Conservation (phyloP, 2,888 invertebrate species). For the Nephrotoma appendiculata region DNA sequence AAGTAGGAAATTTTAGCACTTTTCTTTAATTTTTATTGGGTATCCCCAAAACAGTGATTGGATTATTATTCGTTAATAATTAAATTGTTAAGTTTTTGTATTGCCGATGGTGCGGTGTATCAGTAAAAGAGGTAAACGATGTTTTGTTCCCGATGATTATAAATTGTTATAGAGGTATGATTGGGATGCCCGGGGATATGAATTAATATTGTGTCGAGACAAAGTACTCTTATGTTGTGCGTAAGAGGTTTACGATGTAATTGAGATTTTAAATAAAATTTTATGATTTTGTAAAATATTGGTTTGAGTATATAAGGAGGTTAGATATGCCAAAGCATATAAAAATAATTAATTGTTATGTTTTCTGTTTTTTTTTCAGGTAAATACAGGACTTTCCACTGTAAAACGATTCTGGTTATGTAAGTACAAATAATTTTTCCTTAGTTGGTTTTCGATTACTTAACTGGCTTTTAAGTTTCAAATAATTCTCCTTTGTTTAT, state of each 20-base stretch:
- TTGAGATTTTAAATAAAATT: not conserved
- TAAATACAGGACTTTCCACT: not conserved
- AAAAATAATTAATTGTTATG: not conserved
- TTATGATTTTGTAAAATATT: not conserved
- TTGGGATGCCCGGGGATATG: not conserved
- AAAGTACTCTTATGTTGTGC: not conserved
- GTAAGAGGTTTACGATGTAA: not conserved
- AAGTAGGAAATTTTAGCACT: not conserved
- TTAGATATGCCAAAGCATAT: too few relatives aligned
- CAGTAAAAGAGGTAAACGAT: not conserved
- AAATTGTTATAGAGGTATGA: too few relatives aligned
- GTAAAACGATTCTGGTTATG: too few relatives aligned
- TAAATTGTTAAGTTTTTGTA: not conserved
- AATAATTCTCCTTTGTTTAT: too few relatives aligned
- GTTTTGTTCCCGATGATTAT: not conserved
- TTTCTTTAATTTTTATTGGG: not conserved
- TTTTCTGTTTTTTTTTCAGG: not conserved
- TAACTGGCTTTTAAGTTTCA: too few relatives aligned
- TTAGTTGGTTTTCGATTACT: too few relatives aligned
- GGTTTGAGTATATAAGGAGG: not conserved
- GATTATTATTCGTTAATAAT: not conserved
- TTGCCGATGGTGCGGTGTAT: not conserved
- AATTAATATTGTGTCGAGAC: not conserved
- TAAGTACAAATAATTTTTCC: too few relatives aligned
- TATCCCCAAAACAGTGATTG: not conserved